Percentiles rank a stretch among this genome's conserved stretches.
Evolutionary conservation across 2,888 invertebrate species (phyloP).

Genomic region (Cosmopolites sordidus): DNA sequence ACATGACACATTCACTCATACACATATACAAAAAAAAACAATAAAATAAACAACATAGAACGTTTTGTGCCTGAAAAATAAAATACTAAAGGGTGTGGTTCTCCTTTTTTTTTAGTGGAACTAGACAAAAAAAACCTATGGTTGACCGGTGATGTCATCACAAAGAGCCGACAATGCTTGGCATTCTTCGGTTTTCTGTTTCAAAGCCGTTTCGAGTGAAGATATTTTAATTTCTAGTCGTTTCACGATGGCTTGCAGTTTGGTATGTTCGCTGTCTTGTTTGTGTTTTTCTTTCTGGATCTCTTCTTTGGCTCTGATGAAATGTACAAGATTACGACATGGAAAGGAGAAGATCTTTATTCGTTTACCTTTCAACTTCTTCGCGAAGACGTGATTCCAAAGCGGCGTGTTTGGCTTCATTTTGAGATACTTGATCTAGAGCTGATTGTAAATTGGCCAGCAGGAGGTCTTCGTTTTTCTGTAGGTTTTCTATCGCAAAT

Average conservation of each 20-base stretch:
- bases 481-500: conserved; percentile 64
- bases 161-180: conserved; percentile 85
- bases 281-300: conserved; percentile 69
- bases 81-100: no score
- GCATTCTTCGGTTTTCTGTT: conserved; percentile 90
- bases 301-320: conserved; percentile 51
- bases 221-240: conserved; percentile 84
- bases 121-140: no score
- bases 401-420: conserved; percentile 81
- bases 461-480: conserved; percentile 69
- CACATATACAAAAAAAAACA: background rate
- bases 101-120: no score
- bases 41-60: background rate
- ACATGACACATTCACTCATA: background rate
- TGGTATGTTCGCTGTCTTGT: conserved; percentile 74
- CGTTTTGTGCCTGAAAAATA: no score
- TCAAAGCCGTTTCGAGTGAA: conserved; percentile 76
- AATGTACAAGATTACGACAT: background rate
- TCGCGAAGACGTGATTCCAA: conserved; percentile 85
- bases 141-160: conserved; percentile 74
- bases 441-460: conserved; percentile 68
- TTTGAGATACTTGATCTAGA: conserved; percentile 66
- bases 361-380: conserved; percentile 72
- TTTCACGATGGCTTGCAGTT: conserved; percentile 81
- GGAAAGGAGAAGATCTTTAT: background rate